Evolutionary conservation across 2,888 invertebrate species (phyloP).

Genomic region (Calliopum simillimum): DNA sequence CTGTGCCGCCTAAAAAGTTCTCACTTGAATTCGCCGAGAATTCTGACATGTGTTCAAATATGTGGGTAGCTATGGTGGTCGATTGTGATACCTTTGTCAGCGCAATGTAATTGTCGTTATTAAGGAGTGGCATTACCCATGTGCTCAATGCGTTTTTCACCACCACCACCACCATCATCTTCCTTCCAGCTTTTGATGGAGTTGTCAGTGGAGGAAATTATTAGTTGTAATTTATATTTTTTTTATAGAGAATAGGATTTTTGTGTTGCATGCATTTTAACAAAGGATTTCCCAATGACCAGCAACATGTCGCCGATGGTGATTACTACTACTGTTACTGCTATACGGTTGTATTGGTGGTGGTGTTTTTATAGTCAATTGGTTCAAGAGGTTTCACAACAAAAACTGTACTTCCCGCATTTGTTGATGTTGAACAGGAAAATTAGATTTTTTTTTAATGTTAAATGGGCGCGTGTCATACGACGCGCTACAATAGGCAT

Average conservation of each 20-base stretch:
- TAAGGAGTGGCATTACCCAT: background rate
- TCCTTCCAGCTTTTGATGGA: too few species aligned
- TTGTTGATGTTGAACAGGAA: background rate
- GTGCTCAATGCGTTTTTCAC: too few species aligned
- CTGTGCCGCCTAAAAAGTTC: background rate
- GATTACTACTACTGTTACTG: too few species aligned
- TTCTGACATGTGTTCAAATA: conserved; percentile 35
- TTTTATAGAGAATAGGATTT: too few species aligned
- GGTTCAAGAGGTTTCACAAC: background rate
- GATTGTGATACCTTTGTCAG: background rate
- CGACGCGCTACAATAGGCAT: too few species aligned
- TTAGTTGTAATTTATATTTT: too few species aligned
- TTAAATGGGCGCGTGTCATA: too few species aligned
- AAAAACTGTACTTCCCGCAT: conserved; percentile 15
- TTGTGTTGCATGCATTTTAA: background rate
- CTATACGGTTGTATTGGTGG: too few species aligned
- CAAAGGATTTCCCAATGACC: conserved; percentile 13
- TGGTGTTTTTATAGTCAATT: background rate
- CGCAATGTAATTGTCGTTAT: too few species aligned
- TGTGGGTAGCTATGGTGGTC: background rate
- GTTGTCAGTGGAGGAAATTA: too few species aligned
- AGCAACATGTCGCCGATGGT: conserved; percentile 24
- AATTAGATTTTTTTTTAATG: too few species aligned
- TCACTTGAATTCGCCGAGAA: conserved; percentile 25
- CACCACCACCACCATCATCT: too few species aligned